Conservation (phyloP, 2,888 invertebrate genomes). For the Chaitophorus viminalis region DNA sequence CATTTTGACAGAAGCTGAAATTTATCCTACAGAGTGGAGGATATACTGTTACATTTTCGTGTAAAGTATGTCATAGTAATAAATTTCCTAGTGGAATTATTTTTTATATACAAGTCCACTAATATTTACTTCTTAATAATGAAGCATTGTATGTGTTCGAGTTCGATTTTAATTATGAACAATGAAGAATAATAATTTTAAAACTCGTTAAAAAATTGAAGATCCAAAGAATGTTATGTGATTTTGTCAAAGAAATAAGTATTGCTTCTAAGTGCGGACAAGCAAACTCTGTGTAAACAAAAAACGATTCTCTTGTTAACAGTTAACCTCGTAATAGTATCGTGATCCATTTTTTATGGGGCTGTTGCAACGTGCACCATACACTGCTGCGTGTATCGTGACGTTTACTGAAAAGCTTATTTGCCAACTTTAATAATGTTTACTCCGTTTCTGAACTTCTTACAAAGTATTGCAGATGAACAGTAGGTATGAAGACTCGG, state of each 20-base stretch:
- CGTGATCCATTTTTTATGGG: not conserved
- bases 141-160: not conserved
- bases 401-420: slow-evolving; percentile 5
- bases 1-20: no score
- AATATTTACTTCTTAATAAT: not conserved
- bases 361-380: not conserved
- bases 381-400: not conserved
- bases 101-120: not conserved
- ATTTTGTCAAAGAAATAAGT: not conserved
- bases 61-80: no score
- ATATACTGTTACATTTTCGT: no score
- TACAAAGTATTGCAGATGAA: not conserved
- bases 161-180: not conserved
- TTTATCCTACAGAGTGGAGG: no score
- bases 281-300: not conserved
- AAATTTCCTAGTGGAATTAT: not conserved
- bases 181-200: not conserved
- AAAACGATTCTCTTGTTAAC: not conserved
- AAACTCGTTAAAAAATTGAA: not conserved
- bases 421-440: slow-evolving; percentile 21
- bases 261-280: not conserved
- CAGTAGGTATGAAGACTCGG: not conserved
- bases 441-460: slow-evolving; percentile 4
- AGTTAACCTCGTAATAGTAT: not conserved
- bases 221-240: not conserved